These are phyloP conservation scores for Bufo bufo DNA, from an alignment of 2,113 vertebrate genomes.

Conservation along the genomic window DNA sequence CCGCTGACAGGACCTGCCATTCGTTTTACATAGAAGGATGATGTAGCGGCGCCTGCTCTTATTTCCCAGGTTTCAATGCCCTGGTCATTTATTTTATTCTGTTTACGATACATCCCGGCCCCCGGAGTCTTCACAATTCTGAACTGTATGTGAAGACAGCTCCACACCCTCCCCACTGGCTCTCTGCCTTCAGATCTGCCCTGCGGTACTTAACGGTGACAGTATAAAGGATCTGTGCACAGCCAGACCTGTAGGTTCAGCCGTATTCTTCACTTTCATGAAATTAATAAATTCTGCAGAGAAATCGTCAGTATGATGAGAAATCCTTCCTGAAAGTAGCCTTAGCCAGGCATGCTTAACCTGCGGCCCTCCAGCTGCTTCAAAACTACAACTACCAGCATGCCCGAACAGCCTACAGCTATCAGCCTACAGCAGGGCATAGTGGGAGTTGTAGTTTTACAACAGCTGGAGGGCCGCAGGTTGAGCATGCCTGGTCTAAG, in stretches of 20 bases:
- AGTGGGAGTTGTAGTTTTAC: too few species aligned
- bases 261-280: conserved; percentile 61
- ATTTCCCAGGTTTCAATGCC: conserved; percentile 27
- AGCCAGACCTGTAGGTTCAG: conserved; percentile 78
- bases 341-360: too few species aligned
- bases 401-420: too few species aligned
- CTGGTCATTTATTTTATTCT: conserved; percentile 72
- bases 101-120: conserved; percentile 79
- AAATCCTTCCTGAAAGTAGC: conserved; percentile 64
- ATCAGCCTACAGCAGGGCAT: too few species aligned
- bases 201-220: conserved; percentile 80
- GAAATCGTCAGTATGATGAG: conserved; percentile 65
- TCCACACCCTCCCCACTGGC: conserved; percentile 67
- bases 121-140: conserved; percentile 72
- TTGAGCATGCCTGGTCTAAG: too few species aligned
- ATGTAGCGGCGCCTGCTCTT: conserved; percentile 30
- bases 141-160: conserved; percentile 74
- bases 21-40: conserved; percentile 39
- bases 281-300: conserved; percentile 26
- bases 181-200: conserved; percentile 75
- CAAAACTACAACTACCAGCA: too few species aligned
- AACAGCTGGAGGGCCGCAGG: too few species aligned
- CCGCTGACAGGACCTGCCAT: not conserved
- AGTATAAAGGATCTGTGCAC: conserved; percentile 81
- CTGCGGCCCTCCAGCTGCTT: too few species aligned